Conservation (phyloP, 2,113 vertebrate genomes). For the Trichechus manatus region DNA sequence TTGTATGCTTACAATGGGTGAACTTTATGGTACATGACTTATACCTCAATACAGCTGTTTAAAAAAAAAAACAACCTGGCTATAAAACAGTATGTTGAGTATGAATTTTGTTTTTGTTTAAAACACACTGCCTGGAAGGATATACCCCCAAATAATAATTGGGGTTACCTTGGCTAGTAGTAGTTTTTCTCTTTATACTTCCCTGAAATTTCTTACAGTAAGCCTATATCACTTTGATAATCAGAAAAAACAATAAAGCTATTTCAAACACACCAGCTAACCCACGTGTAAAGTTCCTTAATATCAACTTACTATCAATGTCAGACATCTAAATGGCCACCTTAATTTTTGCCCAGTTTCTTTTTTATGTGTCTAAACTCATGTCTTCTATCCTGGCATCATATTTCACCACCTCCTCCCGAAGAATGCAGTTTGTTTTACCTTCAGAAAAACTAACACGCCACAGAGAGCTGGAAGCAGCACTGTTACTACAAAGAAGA, state of each 20-base stretch:
- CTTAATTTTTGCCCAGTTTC: neutral
- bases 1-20: neutral
- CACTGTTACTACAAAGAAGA: neutral
- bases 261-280: neutral
- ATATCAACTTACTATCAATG: neutral
- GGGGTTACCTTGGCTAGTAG: neutral
- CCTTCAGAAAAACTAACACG: neutral
- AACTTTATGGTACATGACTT: slow-evolving; percentile 30
- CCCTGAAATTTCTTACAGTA: slow-evolving; percentile 38
- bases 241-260: neutral
- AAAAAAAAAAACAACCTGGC: neutral
- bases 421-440: neutral
- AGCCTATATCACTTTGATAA: neutral
- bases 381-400: neutral
- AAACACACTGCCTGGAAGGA: neutral
- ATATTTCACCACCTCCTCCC: neutral
- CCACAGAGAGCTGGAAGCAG: neutral
- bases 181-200: neutral
- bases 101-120: neutral
- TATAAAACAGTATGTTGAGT: neutral
- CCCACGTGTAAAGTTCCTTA: neutral
- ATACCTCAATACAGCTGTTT: neutral
- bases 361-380: neutral
- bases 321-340: neutral
- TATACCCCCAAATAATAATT: neutral